phyloP scores from a whole-genome alignment of 1,140 invertebrate species.

The Drosophila insularis region DNA sequence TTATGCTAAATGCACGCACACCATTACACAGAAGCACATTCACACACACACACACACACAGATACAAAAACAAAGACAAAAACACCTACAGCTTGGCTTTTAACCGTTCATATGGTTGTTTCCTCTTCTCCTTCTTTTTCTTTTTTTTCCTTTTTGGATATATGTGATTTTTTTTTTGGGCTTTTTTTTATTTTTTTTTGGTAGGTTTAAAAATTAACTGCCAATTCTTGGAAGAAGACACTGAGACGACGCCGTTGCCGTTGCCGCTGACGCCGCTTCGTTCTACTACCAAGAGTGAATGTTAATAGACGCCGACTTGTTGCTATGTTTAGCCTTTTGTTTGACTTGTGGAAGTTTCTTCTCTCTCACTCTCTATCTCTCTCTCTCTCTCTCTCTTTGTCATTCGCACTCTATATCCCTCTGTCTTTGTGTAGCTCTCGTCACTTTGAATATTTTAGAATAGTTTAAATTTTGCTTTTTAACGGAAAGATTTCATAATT shows the following conservation, averaged over 20 bases:
- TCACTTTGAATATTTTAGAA: not conserved
- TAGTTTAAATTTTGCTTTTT: constrained; percentile 23
- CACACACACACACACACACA: constrained; percentile 26
- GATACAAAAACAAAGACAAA: constrained; percentile 10
- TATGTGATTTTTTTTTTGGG: constrained; percentile 30
- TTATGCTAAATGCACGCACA: constrained; percentile 36
- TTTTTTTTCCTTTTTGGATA: constrained; percentile 30
- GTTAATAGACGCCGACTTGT: constrained; percentile 79
- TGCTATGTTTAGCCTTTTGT: constrained; percentile 61
- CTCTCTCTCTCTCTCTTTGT: not conserved
- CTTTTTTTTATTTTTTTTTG: constrained; percentile 30
- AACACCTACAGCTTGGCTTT: constrained; percentile 48
- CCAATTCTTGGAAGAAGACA: constrained; percentile 70
- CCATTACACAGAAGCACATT: constrained; percentile 1
- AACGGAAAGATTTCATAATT: constrained; percentile 45
- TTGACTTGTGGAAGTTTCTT: constrained; percentile 22
- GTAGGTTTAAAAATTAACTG: constrained; percentile 74
- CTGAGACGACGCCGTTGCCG: constrained; percentile 14
- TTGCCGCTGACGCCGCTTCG: constrained; percentile 35
- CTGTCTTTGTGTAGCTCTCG: not conserved
- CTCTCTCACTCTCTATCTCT: not conserved
- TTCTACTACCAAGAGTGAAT: constrained; percentile 48
- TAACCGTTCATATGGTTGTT: constrained; percentile 15
- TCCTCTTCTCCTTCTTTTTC: constrained; percentile 6
- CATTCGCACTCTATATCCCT: not conserved